Evolutionary conservation across 2,113 vertebrate genomes (phyloP).

Genomic region (Abramis brama): DNA sequence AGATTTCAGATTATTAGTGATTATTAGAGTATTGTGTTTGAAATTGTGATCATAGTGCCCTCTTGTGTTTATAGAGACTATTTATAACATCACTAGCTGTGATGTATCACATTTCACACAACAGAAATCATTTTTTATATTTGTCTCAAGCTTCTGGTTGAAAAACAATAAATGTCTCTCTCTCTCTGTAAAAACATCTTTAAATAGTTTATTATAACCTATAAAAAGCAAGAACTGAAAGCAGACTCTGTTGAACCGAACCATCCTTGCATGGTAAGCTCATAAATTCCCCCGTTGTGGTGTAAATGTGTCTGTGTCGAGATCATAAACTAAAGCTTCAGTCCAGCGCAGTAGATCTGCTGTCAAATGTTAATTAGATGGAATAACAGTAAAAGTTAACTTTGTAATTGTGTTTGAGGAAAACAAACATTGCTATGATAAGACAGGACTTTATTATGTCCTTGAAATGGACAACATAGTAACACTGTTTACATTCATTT

Average conservation of each 20-base stretch:
- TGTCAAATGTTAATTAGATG: constrained; percentile 51
- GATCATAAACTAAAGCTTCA: constrained; percentile 22
- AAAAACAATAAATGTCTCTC: not conserved
- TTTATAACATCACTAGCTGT: not conserved
- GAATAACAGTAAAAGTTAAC: constrained; percentile 49
- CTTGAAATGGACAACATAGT: constrained; percentile 49
- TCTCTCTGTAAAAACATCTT: not conserved
- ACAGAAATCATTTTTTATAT: not conserved
- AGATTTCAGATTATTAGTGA: not conserved
- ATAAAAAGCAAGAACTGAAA: not conserved
- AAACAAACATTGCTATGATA: constrained; percentile 52
- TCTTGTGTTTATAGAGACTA: constrained; percentile 8
- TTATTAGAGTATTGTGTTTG: not conserved
- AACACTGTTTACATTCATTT: constrained; percentile 57
- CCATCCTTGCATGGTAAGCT: not conserved
- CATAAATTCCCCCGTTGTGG: not conserved
- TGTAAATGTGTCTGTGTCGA: constrained; percentile 20
- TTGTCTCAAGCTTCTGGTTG: not conserved
- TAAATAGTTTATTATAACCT: not conserved
- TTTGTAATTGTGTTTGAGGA: constrained; percentile 49
- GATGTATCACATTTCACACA: not conserved
- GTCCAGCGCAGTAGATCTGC: not conserved
- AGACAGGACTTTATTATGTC: constrained; percentile 55
- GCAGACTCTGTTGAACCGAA: not conserved
- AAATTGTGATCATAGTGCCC: constrained; percentile 5